Evolutionary conservation across 2,797 vertebrate genomes (phyloP).

Genomic region (Siniperca undulata): DNA sequence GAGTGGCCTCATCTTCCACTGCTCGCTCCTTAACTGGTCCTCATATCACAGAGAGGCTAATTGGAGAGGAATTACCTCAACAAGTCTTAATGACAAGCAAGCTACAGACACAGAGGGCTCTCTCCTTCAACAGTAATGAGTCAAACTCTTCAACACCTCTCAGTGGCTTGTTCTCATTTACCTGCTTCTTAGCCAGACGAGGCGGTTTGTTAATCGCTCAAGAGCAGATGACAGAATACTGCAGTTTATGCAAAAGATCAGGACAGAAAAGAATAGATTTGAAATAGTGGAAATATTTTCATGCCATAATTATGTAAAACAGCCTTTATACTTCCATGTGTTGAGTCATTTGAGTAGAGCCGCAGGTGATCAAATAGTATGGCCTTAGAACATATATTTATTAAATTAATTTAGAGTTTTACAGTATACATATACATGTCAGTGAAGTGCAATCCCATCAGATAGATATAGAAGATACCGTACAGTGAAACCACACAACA

Average conservation of each 20-base stretch:
- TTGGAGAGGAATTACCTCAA: conserved; percentile 81
- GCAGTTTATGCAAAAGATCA: conserved; percentile 22
- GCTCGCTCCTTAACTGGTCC: conserved; percentile 70
- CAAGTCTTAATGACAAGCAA: conserved; percentile 74
- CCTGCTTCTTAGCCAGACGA: conserved; percentile 44
- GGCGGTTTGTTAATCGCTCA: conserved; percentile 23
- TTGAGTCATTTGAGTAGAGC: background rate
- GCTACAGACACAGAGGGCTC: conserved; percentile 69
- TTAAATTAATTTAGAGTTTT: background rate
- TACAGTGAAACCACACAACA: conserved; percentile 5
- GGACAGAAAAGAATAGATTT: background rate
- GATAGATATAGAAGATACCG: background rate
- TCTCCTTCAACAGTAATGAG: conserved; percentile 64
- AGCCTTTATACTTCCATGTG: background rate
- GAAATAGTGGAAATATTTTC: conserved; percentile 6
- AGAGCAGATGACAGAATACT: background rate
- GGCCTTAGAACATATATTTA: background rate
- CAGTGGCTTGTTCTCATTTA: conserved; percentile 59
- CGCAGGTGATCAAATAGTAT: background rate
- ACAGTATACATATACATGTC: background rate
- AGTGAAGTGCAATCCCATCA: background rate
- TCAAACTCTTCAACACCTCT: conserved; percentile 61
- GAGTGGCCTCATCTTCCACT: conserved; percentile 58
- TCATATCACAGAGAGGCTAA: conserved; percentile 75
- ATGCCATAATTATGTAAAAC: conserved; percentile 2